Percentiles rank a stretch among this genome's conserved stretches.
Evolutionary conservation across 2,113 vertebrate species (phyloP).

Genomic region (Onychostruthus taczanowskii): DNA sequence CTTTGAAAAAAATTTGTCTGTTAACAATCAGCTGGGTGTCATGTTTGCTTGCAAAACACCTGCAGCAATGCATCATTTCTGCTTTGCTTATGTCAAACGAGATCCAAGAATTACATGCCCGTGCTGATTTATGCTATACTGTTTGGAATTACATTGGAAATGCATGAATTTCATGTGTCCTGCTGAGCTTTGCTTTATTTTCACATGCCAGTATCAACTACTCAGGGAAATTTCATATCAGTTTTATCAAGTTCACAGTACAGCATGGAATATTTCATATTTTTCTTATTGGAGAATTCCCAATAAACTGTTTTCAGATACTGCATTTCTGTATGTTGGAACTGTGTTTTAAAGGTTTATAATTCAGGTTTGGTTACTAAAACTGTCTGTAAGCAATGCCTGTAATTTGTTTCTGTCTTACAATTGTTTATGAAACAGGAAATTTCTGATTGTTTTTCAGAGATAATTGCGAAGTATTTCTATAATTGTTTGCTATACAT

Average conservation of each 20-base stretch:
- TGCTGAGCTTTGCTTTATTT: conserved; percentile 41
- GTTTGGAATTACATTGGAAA: background rate
- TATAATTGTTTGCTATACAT: background rate
- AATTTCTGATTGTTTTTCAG: background rate
- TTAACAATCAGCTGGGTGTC: background rate
- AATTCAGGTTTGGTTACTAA: background rate
- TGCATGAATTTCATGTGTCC: background rate
- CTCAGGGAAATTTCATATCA: background rate
- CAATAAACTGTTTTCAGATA: background rate
- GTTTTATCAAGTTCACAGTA: conserved; percentile 5
- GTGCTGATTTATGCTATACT: conserved; percentile 8
- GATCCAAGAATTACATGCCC: conserved; percentile 20
- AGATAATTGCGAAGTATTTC: background rate
- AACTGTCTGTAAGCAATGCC: background rate
- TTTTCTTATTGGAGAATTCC: background rate
- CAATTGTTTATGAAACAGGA: background rate
- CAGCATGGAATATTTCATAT: background rate
- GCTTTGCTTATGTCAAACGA: background rate
- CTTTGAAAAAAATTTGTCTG: conserved; percentile 2
- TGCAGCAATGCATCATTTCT: conserved; percentile 46
- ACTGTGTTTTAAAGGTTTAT: background rate
- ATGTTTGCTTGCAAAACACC: conserved; percentile 56
- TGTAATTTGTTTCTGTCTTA: conserved; percentile 18
- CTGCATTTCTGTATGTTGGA: background rate
- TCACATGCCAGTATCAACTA: background rate